Conservation (phyloP, 1,140 invertebrate genomes). For the Drosophila truncata region DNA sequence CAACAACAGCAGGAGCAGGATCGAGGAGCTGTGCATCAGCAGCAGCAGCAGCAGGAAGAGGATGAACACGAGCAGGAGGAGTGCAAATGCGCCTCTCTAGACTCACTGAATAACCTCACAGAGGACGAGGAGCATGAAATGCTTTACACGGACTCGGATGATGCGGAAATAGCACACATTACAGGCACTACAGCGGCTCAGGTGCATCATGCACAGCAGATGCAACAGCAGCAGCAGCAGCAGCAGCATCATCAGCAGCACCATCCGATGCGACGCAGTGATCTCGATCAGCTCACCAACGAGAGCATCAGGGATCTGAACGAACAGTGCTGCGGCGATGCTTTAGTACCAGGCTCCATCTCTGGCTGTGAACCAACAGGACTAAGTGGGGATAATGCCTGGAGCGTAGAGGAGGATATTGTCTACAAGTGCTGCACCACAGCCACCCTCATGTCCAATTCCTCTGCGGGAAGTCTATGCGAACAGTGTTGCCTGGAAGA, state of each 20-base stretch:
- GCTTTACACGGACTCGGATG: slow-evolving; percentile 79
- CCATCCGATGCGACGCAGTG: slow-evolving; percentile 66
- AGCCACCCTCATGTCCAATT: slow-evolving; percentile 26
- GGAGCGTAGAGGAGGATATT: slow-evolving; percentile 81
- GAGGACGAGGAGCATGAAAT: slow-evolving; percentile 78
- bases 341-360: neutral
- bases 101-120: slow-evolving; percentile 89
- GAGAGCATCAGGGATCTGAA: slow-evolving; percentile 78
- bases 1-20: neutral
- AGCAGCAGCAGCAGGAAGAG: slow-evolving; percentile 1
- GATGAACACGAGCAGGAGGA: neutral
- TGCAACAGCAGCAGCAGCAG: slow-evolving; percentile 46
- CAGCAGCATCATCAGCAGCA: slow-evolving; percentile 12
- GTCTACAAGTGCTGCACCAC: slow-evolving; percentile 73
- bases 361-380: neutral
- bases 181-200: slow-evolving; percentile 81
- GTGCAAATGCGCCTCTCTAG: slow-evolving; percentile 87
- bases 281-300: slow-evolving; percentile 83
- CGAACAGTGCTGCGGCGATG: slow-evolving; percentile 67
- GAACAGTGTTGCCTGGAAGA: slow-evolving; percentile 72
- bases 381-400: slow-evolving; percentile 73
- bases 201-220: slow-evolving; percentile 82
- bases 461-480: slow-evolving; percentile 45
- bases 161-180: slow-evolving; percentile 84
- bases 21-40: neutral